Evolutionary conservation across 2,113 vertebrate genomes (phyloP), one percentile per base, ranked within the genome.

Genomic region (Otolemur garnettii): DNA sequence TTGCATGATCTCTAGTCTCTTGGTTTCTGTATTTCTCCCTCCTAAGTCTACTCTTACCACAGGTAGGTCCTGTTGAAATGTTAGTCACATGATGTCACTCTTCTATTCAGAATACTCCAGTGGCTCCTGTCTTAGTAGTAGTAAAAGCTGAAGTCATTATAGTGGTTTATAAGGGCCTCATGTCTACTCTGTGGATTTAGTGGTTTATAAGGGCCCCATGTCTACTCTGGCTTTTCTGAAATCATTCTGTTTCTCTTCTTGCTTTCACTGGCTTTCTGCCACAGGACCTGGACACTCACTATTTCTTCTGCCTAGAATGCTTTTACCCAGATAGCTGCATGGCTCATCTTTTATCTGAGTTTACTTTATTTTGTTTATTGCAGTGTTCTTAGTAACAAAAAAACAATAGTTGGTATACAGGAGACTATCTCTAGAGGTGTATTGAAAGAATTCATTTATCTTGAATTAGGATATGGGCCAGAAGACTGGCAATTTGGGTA

Each of bases 361-460:
- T 60, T 64, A 79, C 1, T 66, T 60, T 93, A 12, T 85, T 95
- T 96, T 95, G 11, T 87, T 94, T 87, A 60, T 14, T 74, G 21
- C 18, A 91, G 1, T 60, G 59, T 50, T n/a, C 35, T 74, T 62
- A 93, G 60, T 19, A 75, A 24, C 33, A 87, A 85, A 87, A 85
- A 59, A 75, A 71, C 0, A 71, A 42, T 88, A 62, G 21, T 69
- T 94, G 24, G 17, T 64, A 55, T 42, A 30, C 24, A 50, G 28
- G 33, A 60, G 26, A 9, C 7, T 38, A 24, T 92, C 24, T 50
- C 30, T 69, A 50, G 69, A 72, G 78, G 35, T 69, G 1, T 72
- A 71, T 21, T 68, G 69, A 83, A 35, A 84, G 24, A 94, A 62
- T 89, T 79, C n/a, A 87, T 19, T 75, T 78, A 55, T 68, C 45